Evolutionary conservation across 92 coral and sea anemone species (phyloP).

Genomic region (Blastomussa wellsi): DNA sequence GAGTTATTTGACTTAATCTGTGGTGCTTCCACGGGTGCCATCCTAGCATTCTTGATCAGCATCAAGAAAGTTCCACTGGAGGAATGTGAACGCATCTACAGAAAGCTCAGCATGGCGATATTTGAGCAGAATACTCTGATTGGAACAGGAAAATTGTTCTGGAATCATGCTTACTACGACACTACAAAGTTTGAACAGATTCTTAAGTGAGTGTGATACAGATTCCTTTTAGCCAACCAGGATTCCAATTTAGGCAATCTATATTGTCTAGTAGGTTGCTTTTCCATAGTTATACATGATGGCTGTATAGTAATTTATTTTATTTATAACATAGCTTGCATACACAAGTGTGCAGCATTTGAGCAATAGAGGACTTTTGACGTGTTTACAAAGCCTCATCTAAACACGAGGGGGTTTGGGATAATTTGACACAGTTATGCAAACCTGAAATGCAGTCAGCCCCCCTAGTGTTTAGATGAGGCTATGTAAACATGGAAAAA

Average conservation of each 20-base stretch:
- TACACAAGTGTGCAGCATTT: no score
- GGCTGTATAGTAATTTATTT: no score
- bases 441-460: no score
- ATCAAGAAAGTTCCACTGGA: slow-evolving; percentile 82
- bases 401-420: no score
- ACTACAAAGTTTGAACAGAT: slow-evolving; percentile 84
- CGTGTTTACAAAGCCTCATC: no score
- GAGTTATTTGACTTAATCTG: slow-evolving; percentile 91
- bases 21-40: slow-evolving; percentile 96
- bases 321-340: no score
- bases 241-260: neutral
- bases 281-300: neutral
- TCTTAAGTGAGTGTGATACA: slow-evolving; percentile 74
- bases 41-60: slow-evolving; percentile 85
- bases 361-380: no score
- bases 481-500: no score
- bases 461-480: no score
- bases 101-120: slow-evolving; percentile 80
- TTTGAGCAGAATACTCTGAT: slow-evolving; percentile 87
- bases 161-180: slow-evolving; percentile 94
- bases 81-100: slow-evolving; percentile 87
- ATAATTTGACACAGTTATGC: no score
- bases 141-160: slow-evolving; percentile 95
- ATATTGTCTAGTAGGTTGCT: neutral
- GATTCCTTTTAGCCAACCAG: neutral